Evolutionary conservation across 30 jellyfish, hydroid and myxozoan genomes (phyloP).

Genomic region (Aurelia sp.): DNA sequence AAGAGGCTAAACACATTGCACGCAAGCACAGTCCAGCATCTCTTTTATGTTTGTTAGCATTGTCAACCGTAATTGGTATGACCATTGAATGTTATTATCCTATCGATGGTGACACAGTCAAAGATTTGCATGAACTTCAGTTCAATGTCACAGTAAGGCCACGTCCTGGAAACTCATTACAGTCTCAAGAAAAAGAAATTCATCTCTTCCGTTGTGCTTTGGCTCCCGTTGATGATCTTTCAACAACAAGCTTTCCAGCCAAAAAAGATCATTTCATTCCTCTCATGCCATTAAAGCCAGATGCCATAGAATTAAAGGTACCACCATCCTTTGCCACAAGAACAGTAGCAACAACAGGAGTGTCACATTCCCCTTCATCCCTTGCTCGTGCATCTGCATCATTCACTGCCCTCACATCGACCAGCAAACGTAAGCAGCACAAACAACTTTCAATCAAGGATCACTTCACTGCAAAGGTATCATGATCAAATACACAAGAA

Average conservation of each 20-base stretch:
- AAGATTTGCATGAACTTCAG: background rate
- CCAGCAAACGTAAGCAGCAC: background rate
- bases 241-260: background rate
- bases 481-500: background rate
- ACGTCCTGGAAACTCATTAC: background rate
- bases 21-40: slow-evolving; percentile 24
- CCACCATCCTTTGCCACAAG: background rate
- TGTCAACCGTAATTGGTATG: slow-evolving; percentile 11
- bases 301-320: no score
- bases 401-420: background rate
- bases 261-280: slow-evolving; percentile 37
- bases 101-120: background rate
- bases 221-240: background rate
- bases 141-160: slow-evolving; percentile 8
- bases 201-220: slow-evolving; percentile 28
- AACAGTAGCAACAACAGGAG: background rate
- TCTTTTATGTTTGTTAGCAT: slow-evolving; percentile 27
- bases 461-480: background rate
- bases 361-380: background rate
- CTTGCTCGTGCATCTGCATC: background rate
- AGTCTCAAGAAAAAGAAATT: background rate
- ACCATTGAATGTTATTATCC: slow-evolving; percentile 40
- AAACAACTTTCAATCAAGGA: background rate
- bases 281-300: background rate
- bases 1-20: slow-evolving; percentile 13